phyloP scores from a whole-genome alignment of 2,113 vertebrate species.

The Morone saxatilis region DNA sequence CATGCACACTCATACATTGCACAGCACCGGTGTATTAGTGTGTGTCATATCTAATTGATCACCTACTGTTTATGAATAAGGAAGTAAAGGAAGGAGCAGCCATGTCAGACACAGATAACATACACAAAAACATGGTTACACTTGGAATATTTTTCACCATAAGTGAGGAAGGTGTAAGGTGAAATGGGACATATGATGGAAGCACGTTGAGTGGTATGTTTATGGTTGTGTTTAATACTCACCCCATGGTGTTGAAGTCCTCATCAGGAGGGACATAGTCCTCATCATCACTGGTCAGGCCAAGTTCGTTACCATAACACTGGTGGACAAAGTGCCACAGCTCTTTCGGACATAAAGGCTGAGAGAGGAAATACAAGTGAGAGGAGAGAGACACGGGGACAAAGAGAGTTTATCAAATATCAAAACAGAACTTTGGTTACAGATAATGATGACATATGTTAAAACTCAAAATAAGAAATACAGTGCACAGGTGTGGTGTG shows the following conservation, averaged over 20 bases:
- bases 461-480: too few relatives aligned
- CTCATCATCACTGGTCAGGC: conserved; percentile 2
- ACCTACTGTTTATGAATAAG: too few relatives aligned
- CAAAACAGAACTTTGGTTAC: too few relatives aligned
- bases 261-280: conserved; percentile 5
- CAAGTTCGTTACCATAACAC: conserved; percentile 6
- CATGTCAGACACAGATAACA: background rate
- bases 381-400: too few relatives aligned
- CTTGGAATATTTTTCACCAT: background rate
- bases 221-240: background rate
- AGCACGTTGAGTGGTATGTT: background rate
- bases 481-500: too few relatives aligned
- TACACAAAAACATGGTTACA: background rate
- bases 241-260: conserved; percentile 15
- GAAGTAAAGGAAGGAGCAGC: too few relatives aligned
- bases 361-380: background rate
- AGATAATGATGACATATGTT: too few relatives aligned
- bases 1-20: too few relatives aligned
- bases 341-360: conserved; percentile 17
- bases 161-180: background rate
- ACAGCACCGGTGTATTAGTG: too few relatives aligned
- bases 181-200: background rate
- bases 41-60: too few relatives aligned
- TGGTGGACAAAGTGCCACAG: conserved; percentile 18
- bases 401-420: too few relatives aligned